Conservation (phyloP, 2,113 vertebrate genomes). For the Indri indri region DNA sequence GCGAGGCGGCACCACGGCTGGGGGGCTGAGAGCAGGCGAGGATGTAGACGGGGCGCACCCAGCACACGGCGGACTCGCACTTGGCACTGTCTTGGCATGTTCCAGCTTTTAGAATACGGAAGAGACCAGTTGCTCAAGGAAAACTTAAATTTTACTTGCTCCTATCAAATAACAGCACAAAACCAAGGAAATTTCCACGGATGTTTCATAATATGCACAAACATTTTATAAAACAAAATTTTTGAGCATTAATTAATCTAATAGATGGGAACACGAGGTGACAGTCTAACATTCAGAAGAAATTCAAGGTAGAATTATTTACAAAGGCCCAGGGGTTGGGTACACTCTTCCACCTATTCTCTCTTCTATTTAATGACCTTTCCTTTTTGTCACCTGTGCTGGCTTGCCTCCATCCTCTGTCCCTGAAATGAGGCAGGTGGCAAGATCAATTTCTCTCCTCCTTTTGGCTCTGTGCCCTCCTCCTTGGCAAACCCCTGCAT, state of each 20-base stretch:
- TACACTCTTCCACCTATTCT: not conserved
- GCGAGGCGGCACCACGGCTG: not conserved
- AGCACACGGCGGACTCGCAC: not conserved
- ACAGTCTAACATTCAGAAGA: not conserved
- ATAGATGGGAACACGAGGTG: not conserved
- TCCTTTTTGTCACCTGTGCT: not conserved
- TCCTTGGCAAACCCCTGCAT: not conserved
- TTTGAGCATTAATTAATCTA: not conserved
- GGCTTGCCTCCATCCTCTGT: not conserved
- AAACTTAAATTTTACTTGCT: not conserved
- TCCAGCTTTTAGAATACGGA: not conserved
- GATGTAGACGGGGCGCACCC: not conserved
- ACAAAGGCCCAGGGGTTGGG: not conserved
- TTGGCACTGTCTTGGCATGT: too few relatives aligned
- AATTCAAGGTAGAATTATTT: not conserved
- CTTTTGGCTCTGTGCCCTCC: not conserved
- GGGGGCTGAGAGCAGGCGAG: not conserved
- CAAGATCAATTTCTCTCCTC: not conserved
- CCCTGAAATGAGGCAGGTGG: not conserved
- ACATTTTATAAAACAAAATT: not conserved
- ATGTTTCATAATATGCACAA: not conserved
- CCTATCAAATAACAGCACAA: not conserved
- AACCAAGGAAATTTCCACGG: not conserved
- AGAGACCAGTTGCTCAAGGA: not conserved
- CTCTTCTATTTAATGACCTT: not conserved